Base-by-base conservation (phyloP, 2,888 invertebrate genomes). In the Lepetodrilus schrolli region DNA sequence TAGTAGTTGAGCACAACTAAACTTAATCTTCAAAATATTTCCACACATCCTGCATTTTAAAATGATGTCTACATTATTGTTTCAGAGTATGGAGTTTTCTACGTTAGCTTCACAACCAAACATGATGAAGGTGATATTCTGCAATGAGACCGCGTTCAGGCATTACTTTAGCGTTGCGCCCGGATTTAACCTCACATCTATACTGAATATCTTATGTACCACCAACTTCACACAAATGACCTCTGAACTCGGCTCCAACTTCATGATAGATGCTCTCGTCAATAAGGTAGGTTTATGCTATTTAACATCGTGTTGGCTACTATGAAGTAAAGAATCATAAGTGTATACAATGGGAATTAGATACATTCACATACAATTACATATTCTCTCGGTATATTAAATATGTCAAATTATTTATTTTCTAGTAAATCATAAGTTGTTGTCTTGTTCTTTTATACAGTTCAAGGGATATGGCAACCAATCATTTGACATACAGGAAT, bases 151-250 rank as follows among this genome's bases (percentile, higher is more conserved):
- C 10, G 65, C 68, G 13, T 78, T 80, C 73, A 10, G 34, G 23
- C 66, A 80, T 1, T 74, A 75, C 36, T 77, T 83, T 66, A 20
- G 66, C 0, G 70, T 82, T 7, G 73, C 78, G 4, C 43, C 72
- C 1, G 47, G 50, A 10, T 48, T 78, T 23, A 79, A 83, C 50
- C 43, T 79, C 13, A 73, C 76, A 0, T 68, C 66, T 26, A 48
- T 79, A 8, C 38, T 76, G 38, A 36, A 38, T n/a, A 69, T 49
- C 20, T 65, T 80, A n/a, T 75, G 74, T 70, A 26, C 72, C 2
- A 26, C 80, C 47, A 79, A 80, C 51, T 72, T 74, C 49, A 78
- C 80, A 37, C 48, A 50, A 36, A 65, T 83, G 7, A 58, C 36
- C 8, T 21, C 34, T 2, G 76, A 75, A 26, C 65, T 83, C 5